Conservation (phyloP, 2,797 vertebrate genomes). For the Clamator glandarius region DNA sequence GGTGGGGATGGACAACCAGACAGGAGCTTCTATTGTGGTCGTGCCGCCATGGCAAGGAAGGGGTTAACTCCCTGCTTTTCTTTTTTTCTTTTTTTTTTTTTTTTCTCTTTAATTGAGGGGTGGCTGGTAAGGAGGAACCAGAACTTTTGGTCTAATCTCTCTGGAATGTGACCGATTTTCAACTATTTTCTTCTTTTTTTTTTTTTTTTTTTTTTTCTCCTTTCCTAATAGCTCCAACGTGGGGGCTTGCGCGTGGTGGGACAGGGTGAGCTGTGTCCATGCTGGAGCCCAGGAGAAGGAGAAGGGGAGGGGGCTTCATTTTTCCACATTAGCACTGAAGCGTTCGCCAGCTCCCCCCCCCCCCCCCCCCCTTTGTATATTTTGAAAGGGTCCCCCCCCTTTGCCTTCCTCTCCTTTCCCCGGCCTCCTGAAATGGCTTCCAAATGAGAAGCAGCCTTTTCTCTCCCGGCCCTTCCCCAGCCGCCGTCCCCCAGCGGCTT, state of each 20-base stretch:
- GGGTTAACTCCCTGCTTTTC: slow-evolving; percentile 69
- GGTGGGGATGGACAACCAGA: slow-evolving; percentile 45
- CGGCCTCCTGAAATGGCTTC: neutral
- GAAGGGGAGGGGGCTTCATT: neutral
- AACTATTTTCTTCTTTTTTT: slow-evolving; percentile 13
- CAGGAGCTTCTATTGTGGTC: slow-evolving; percentile 57
- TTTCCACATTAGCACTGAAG: slow-evolving; percentile 21
- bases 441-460: slow-evolving; percentile 50
- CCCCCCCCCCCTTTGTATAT: slow-evolving; percentile 39
- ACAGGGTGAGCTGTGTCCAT: slow-evolving; percentile 10
- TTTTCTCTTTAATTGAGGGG: slow-evolving; percentile 35
- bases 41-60: slow-evolving; percentile 55
- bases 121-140: slow-evolving; percentile 55
- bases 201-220: neutral
- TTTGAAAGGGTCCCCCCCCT: slow-evolving; percentile 24
- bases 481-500: neutral
- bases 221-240: neutral
- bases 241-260: neutral
- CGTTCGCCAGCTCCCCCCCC: neutral
- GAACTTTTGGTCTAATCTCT: slow-evolving; percentile 77
- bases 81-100: no score
- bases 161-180: slow-evolving; percentile 81
- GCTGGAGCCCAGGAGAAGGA: neutral
- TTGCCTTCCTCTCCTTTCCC: neutral
- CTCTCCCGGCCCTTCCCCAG: neutral